Conservation (phyloP, 2,797 vertebrate species). For the Mormyrus proboscirostris region DNA sequence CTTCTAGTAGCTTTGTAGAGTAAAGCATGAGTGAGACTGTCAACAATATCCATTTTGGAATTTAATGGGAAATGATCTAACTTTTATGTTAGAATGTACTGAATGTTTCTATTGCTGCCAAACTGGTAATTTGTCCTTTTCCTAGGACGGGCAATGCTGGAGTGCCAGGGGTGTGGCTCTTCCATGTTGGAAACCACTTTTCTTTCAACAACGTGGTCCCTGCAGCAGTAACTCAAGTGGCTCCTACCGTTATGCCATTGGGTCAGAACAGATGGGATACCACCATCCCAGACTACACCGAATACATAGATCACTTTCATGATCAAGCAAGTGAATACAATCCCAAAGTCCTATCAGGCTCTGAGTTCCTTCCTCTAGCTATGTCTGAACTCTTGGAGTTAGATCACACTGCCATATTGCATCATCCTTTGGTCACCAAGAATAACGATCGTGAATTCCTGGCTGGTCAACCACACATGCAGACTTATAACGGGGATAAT, state of each 20-base stretch:
- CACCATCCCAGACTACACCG: conserved; percentile 52
- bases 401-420: conserved; percentile 23
- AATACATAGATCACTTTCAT: conserved; percentile 48
- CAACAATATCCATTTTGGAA: background rate
- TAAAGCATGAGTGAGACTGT: background rate
- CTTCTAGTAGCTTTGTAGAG: background rate
- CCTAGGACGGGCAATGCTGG: conserved; percentile 77
- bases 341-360: conserved; percentile 36
- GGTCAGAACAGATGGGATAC: conserved; percentile 38
- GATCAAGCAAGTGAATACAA: conserved; percentile 59
- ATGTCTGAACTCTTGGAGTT: conserved; percentile 36
- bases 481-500: conserved; percentile 21
- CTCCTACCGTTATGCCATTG: conserved; percentile 37
- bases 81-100: background rate
- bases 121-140: conserved; percentile 19
- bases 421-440: conserved; percentile 18
- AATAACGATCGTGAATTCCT: conserved; percentile 8
- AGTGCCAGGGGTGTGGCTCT: conserved; percentile 82
- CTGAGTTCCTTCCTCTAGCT: conserved; percentile 46
- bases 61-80: background rate
- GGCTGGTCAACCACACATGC: conserved; percentile 14
- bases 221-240: conserved; percentile 41
- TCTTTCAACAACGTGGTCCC: conserved; percentile 69
- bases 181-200: conserved; percentile 72
- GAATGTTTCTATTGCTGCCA: background rate